A percentile compares a stretch with the other conserved stretches of the same genome.
Evolutionary conservation across 2,797 vertebrate species (phyloP).

Genomic region (Caiman crocodilus): DNA sequence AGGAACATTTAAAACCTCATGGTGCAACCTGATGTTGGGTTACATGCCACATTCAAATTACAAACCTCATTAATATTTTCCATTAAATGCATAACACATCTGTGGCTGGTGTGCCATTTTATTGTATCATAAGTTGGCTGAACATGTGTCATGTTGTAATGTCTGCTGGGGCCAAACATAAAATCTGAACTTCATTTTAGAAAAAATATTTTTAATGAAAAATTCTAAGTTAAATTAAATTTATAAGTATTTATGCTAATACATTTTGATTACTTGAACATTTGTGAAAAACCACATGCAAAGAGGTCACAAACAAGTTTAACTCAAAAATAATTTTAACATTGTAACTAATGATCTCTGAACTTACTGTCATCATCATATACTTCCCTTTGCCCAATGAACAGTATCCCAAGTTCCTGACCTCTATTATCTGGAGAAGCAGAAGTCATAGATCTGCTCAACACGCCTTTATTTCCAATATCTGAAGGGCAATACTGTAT

Average conservation of each 20-base stretch:
- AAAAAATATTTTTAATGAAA: not conserved
- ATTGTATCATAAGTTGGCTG: too few relatives aligned
- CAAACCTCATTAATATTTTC: too few relatives aligned
- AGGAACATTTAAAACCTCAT: too few relatives aligned
- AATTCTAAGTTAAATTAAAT: not conserved
- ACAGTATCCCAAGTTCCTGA: not conserved
- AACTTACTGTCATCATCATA: not conserved
- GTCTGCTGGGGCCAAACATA: not conserved
- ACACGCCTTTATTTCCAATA: not conserved
- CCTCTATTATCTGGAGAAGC: not conserved
- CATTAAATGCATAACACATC: too few relatives aligned
- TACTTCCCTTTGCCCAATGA: not conserved
- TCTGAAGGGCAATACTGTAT: not conserved
- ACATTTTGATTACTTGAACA: not conserved
- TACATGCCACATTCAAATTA: too few relatives aligned
- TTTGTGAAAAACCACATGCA: not conserved
- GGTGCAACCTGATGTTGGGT: too few relatives aligned
- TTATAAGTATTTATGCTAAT: not conserved
- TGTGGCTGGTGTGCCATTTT: too few relatives aligned
- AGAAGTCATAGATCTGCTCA: not conserved
- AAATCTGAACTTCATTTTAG: constrained; percentile 4
- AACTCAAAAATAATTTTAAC: not conserved
- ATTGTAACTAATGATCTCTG: not conserved
- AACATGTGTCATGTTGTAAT: too few relatives aligned
- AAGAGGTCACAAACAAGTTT: not conserved